Conservation (phyloP, 2,888 invertebrate species). For the Antheraea assamensis region DNA sequence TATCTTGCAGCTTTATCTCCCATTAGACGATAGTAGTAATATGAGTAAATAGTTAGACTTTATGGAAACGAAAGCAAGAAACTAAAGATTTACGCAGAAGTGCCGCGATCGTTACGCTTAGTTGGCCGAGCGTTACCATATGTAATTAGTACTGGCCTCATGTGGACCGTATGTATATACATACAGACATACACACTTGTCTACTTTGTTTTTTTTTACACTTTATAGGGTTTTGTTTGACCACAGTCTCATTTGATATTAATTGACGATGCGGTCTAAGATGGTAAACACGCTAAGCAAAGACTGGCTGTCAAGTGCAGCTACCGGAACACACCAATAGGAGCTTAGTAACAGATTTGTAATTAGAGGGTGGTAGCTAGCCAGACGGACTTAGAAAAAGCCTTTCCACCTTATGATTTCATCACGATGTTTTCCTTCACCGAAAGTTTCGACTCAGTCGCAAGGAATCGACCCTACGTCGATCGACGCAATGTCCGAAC, state of each 20-base stretch:
- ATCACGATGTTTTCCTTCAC: too few species aligned
- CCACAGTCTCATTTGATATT: background rate
- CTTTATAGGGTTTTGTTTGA: background rate
- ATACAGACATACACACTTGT: background rate
- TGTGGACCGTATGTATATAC: slow-evolving; percentile 37
- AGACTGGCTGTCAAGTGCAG: too few species aligned
- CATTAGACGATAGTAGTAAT: background rate
- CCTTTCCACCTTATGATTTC: too few species aligned
- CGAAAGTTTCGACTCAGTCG: too few species aligned
- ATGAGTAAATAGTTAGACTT: background rate
- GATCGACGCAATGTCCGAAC: too few species aligned
- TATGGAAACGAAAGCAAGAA: slow-evolving; percentile 33
- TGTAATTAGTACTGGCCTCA: slow-evolving; percentile 55
- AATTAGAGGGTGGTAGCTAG: too few species aligned
- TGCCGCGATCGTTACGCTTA: slow-evolving; percentile 58
- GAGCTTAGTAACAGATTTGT: too few species aligned
- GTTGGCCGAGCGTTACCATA: slow-evolving; percentile 69
- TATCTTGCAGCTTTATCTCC: background rate
- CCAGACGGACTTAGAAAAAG: too few species aligned
- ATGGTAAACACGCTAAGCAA: too few species aligned
- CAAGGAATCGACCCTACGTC: too few species aligned
- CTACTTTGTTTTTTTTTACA: background rate
- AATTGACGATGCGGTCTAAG: too few species aligned
- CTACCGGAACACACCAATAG: too few species aligned
- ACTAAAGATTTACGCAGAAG: slow-evolving; percentile 50